phyloP scores from a whole-genome alignment of 1,140 invertebrate genomes.

The Hetaerina americana region DNA sequence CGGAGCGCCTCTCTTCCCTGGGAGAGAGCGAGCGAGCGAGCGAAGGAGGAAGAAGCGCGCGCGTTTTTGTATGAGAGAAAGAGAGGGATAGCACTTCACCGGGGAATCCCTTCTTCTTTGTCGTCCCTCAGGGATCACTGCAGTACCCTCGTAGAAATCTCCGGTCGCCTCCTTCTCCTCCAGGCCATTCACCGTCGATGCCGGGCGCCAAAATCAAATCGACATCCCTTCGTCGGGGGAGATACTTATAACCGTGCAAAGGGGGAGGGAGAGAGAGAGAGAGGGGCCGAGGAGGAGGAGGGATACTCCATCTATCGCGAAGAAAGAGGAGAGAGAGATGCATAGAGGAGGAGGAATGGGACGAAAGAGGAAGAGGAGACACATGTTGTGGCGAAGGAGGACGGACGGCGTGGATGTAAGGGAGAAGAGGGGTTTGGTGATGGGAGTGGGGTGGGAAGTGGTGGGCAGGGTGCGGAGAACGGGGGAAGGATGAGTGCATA shows the following conservation, averaged over 20 bases:
- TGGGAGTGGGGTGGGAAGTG: neutral
- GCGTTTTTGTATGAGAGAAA: neutral
- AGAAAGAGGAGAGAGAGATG: no score
- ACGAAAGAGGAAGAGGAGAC: no score
- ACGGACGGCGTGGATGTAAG: no score
- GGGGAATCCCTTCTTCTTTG: neutral
- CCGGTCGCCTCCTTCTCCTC: neutral
- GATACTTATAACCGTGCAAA: neutral
- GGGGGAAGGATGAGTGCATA: no score
- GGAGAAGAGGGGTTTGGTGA: no score
- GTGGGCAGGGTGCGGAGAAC: neutral
- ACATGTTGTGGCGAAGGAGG: no score
- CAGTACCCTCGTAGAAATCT: neutral
- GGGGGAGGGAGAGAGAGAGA: neutral
- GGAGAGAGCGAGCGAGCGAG: no score
- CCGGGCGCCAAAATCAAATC: neutral
- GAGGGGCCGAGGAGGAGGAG: neutral
- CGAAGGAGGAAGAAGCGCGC: no score
- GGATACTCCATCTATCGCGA: no score
- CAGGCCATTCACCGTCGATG: neutral
- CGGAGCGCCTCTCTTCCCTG: no score
- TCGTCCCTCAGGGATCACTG: neutral
- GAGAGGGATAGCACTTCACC: neutral
- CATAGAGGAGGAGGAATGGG: no score
- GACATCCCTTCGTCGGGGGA: neutral